phyloP scores from a whole-genome alignment of 1,140 invertebrate species.

The Leptopilina boulardi region DNA sequence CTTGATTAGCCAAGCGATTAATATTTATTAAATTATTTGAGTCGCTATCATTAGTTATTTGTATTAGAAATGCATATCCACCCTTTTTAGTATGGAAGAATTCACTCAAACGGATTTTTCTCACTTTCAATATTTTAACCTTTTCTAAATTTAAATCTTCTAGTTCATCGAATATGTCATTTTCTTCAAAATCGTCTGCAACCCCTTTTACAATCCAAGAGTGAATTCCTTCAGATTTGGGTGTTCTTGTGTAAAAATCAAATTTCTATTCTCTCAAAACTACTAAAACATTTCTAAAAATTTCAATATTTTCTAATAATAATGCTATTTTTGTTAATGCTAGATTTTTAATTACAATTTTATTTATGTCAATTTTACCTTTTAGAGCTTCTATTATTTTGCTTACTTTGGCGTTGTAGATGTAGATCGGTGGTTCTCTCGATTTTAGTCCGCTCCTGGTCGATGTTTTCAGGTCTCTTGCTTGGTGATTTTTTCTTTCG shows the following conservation, averaged over 20 bases:
- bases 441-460: neutral
- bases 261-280: too few species aligned
- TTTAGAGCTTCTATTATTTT: slow-evolving; percentile 8
- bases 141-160: too few species aligned
- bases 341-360: slow-evolving; percentile 31
- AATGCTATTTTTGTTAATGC: neutral
- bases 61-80: slow-evolving; percentile 15
- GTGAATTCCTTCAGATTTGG: too few species aligned
- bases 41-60: slow-evolving; percentile 12
- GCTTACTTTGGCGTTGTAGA: slow-evolving; percentile 1
- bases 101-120: slow-evolving; percentile 25
- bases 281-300: neutral
- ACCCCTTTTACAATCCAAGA: too few species aligned
- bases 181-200: too few species aligned
- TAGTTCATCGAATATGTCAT: too few species aligned
- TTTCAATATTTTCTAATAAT: neutral
- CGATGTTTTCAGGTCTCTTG: too few species aligned
- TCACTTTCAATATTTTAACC: neutral
- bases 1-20: neutral
- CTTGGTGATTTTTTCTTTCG: too few species aligned
- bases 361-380: slow-evolving; percentile 32
- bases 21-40: neutral
- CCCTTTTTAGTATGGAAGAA: slow-evolving; percentile 30
- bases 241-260: too few species aligned
- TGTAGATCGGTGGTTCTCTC: slow-evolving; percentile 30